Evolutionary conservation across 2,888 invertebrate species (phyloP).

Genomic region (Trachelus tabidus): DNA sequence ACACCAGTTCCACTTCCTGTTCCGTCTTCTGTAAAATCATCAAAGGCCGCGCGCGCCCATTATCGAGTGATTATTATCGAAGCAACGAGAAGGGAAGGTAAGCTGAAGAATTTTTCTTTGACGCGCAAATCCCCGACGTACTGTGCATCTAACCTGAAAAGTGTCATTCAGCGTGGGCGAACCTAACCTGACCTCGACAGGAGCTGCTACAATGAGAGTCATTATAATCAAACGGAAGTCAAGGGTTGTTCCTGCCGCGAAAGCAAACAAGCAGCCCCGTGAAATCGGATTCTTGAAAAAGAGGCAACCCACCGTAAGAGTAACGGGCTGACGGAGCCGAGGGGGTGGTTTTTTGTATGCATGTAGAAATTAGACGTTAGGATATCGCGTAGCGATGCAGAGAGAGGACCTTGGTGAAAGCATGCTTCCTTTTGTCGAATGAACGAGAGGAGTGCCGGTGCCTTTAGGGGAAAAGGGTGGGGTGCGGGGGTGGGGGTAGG

Average conservation of each 20-base stretch:
- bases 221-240: not conserved
- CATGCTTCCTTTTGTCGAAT: not conserved
- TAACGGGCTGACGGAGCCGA: not conserved
- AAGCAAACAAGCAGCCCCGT: not conserved
- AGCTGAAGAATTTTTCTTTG: not conserved
- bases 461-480: slow-evolving; percentile 2
- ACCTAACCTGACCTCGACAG: not conserved
- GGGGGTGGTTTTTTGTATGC: not conserved
- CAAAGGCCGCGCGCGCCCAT: not conserved
- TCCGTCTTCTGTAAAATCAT: not conserved
- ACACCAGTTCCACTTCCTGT: not conserved
- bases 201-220: not conserved
- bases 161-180: not conserved
- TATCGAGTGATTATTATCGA: not conserved
- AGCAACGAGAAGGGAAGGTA: not conserved
- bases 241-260: not conserved
- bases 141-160: not conserved
- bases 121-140: not conserved
- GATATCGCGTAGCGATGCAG: not conserved
- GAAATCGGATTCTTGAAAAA: not conserved
- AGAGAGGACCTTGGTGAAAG: not conserved
- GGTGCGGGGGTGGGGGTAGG: slow-evolving; percentile 2
- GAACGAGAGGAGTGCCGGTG: slow-evolving; percentile 4
- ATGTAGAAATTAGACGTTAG: not conserved
- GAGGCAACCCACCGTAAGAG: not conserved